Conservation (phyloP, 2,888 invertebrate species). For the Caenorhabditis plicata region DNA sequence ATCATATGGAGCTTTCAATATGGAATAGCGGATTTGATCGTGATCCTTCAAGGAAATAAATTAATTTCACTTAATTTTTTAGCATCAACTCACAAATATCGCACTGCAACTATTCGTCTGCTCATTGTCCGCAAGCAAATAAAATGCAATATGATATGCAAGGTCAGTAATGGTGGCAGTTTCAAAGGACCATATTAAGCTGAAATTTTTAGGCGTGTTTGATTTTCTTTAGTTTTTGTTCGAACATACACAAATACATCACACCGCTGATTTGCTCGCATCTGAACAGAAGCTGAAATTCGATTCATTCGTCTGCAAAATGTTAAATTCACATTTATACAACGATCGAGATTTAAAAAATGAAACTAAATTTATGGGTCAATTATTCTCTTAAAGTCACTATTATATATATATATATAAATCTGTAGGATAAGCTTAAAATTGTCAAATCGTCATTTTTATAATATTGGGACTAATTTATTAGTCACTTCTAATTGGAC, state of each 20-base stretch:
- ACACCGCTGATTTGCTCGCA: conserved; percentile 29
- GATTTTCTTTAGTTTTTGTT: background rate
- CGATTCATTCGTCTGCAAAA: conserved; percentile 44
- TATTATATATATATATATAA: too few species aligned
- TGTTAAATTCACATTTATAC: too few species aligned
- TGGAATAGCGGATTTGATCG: conserved; percentile 43
- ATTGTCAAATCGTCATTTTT: too few species aligned
- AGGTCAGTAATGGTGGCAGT: conserved; percentile 42
- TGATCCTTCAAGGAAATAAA: conserved; percentile 34
- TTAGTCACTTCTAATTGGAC: too few species aligned
- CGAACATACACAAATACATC: conserved; percentile 34
- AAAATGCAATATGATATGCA: conserved; percentile 45
- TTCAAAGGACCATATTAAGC: conserved; percentile 44
- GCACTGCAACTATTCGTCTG: conserved; percentile 38
- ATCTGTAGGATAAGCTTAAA: too few species aligned
- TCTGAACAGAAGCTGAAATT: conserved; percentile 43
- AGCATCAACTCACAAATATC: conserved; percentile 43
- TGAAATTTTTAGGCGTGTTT: conserved; percentile 15
- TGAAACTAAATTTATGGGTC: too few species aligned
- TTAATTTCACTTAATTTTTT: background rate
- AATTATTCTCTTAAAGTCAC: too few species aligned
- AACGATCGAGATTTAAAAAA: too few species aligned
- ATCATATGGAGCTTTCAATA: conserved; percentile 48
- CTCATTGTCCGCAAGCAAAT: conserved; percentile 40
- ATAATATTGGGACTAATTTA: too few species aligned